phyloP scores from a whole-genome alignment of 2,797 vertebrate species.

The Echeneis naucrates region DNA sequence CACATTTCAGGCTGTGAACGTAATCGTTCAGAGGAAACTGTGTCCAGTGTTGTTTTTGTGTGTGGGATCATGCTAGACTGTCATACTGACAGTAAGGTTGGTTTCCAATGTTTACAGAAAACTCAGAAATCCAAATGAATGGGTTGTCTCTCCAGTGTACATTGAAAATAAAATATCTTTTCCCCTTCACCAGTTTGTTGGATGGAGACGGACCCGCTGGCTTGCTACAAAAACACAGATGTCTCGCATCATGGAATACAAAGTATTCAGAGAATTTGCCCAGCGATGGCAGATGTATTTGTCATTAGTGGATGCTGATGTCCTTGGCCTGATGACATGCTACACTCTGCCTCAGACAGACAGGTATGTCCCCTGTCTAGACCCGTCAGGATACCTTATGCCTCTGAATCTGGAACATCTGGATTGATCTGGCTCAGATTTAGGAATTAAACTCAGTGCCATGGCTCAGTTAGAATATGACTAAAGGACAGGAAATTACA shows the following conservation, averaged over 20 bases:
- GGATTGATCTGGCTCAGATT: slow-evolving; percentile 10
- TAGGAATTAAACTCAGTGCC: background rate
- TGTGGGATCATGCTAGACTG: slow-evolving; percentile 40
- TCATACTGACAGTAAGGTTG: slow-evolving; percentile 55
- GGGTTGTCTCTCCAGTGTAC: slow-evolving; percentile 52
- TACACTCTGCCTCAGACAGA: slow-evolving; percentile 55
- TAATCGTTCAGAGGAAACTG: slow-evolving; percentile 61
- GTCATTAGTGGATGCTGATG: slow-evolving; percentile 65
- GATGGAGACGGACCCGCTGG: slow-evolving; percentile 46
- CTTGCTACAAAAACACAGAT: slow-evolving; percentile 73
- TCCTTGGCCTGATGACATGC: slow-evolving; percentile 59
- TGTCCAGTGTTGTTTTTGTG: slow-evolving; percentile 67
- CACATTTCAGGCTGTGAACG: slow-evolving; percentile 64
- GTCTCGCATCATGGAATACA: slow-evolving; percentile 60
- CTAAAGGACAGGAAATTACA: slow-evolving; percentile 16
- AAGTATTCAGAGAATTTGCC: slow-evolving; percentile 71
- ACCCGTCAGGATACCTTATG: slow-evolving; percentile 37
- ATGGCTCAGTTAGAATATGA: slow-evolving; percentile 18
- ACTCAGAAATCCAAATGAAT: slow-evolving; percentile 58
- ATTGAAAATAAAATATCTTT: slow-evolving; percentile 35
- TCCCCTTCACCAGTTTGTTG: slow-evolving; percentile 45
- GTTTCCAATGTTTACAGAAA: slow-evolving; percentile 75
- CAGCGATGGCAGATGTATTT: slow-evolving; percentile 61
- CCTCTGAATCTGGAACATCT: slow-evolving; percentile 10
- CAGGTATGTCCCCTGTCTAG: slow-evolving; percentile 69